These are phyloP conservation scores for Disparrhopalites patrizii DNA, from an alignment of 2,888 invertebrate genomes.

Conservation along the genomic window DNA sequence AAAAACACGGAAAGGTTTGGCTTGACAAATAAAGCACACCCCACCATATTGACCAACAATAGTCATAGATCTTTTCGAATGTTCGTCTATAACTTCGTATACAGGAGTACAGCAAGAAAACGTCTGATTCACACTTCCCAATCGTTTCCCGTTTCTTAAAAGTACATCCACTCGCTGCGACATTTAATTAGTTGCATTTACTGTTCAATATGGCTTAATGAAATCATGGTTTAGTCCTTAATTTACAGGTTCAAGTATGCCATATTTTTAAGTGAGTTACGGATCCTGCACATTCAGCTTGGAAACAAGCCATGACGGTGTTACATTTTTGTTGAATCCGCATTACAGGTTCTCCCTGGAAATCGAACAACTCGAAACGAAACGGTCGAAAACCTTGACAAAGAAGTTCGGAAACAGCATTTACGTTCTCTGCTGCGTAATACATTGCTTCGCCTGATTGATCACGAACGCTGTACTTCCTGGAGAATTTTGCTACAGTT, in stretches of 20 bases:
- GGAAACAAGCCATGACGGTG: not conserved
- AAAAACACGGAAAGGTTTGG: conserved; percentile 9
- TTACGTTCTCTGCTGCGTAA: conserved; percentile 2
- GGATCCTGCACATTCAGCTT: conserved; percentile 9
- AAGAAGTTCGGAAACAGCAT: not conserved
- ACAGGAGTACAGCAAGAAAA: conserved; percentile 12
- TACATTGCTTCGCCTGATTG: conserved; percentile 14
- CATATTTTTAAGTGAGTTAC: conserved; percentile 3
- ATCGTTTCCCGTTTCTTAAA: not conserved
- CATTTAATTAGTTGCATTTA: not conserved
- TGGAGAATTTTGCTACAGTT: too few species aligned
- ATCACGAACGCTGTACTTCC: conserved; percentile 6
- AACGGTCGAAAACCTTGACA: conserved; percentile 19
- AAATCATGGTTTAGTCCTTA: too few species aligned
- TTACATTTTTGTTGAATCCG: conserved; percentile 10
- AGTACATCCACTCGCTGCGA: not conserved
- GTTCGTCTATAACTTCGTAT: conserved; percentile 10
- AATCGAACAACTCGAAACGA: not conserved
- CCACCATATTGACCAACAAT: conserved; percentile 16
- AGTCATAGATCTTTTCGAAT: not conserved
- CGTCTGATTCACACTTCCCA: conserved; percentile 1
- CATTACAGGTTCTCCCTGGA: conserved; percentile 1
- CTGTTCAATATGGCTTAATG: not conserved
- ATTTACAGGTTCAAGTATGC: too few species aligned
- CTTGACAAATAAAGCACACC: conserved; percentile 11